Evolutionary conservation across 1,140 invertebrate genomes (phyloP), one percentile per base, ranked within the genome.

Genomic region (Procambarus clarkii): DNA sequence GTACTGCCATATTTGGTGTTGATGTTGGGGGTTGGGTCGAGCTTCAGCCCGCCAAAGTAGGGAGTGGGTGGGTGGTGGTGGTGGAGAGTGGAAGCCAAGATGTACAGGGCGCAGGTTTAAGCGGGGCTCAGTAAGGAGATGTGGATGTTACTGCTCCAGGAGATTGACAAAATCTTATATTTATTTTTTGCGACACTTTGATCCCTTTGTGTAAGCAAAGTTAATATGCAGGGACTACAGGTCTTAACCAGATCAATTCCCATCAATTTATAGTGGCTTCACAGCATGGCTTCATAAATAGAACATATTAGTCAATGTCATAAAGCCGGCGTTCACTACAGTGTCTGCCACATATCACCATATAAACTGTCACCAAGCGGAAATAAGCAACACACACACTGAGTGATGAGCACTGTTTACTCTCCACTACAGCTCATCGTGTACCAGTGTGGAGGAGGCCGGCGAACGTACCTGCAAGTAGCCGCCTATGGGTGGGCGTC

Each of bases 391-490:
- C 18, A 64, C 21, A 64, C 21, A 64, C 60, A 64, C 60, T 64
- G 34, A 64, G 60, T 18, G 60, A 15, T 64, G 60, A 64, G 18
- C 13, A 18, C 18, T 4, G 13, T 64, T 13, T 21, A 18, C 60
- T 64, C 18, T 18, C 7, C 24, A 50, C 9, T 21, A 50, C 45
- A 46, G 50, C 34, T 34, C 34, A 34, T 34, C 34, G n/a, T 34
- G 58, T 15, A 60, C 21, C 24, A 50, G 18, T 11, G 21, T 44
- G 34, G 48, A 21, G 13, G 24, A 64, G 60, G 4, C 13, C 4
- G 4, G 18, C n/a, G 54, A 46, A 77, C 88, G 45, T 90, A 90
- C 88, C 81, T 90, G 88, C 71, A 90, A 78, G 88, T 90, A 90
- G 81, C 80, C 80, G 44, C 69, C 71, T 34, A 78, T 58, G 80